Base-by-base conservation (phyloP, 1,140 invertebrate species). In the Thalassaphorura encarpata region DNA sequence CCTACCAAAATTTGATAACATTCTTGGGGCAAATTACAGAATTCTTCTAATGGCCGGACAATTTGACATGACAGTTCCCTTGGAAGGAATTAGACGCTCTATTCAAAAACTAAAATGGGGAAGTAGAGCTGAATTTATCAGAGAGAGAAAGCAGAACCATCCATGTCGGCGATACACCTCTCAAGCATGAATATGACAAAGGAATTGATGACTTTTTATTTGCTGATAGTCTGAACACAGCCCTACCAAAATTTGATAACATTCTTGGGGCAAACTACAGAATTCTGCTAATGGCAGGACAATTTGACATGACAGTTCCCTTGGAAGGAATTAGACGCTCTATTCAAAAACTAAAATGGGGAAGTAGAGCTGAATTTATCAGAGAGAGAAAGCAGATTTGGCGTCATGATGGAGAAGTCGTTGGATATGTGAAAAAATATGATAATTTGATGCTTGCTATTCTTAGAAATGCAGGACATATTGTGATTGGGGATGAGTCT, bases 401-500 rank as follows among this genome's bases (percentile, higher is more conserved):
- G 58, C 39, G 50, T 26, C 21, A 52, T 15, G 70, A 76, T 29
- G 21, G 5, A 19, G 13, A n/a, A 19, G 21, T 5, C 18, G 5
- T 6, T n/a, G 77, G 77, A 0, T 79, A 77, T 61, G 71, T 75
- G 1, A 69, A 72, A 51, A 63, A 69, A 45, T 71, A 70, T 0
- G 62, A 66, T 0, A 70, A 72, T 54, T 75, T 79, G 46, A 73
- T 71, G 43, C 72, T 76, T 66, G 73, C 77, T 31, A 52, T 72
- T 42, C 67, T 75, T 48, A 61, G 72, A 28, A 70, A 71, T 61
- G 75, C 72, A 3, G 77, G 77, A 3, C 77, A 79, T 61, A 75
- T 78, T 48, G 63, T 76, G 27, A 77, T 77, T 0, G 67, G 71
- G 60, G 77, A 78, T 60, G 73, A 78, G 66, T 77, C 77, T 18